Conservation (phyloP, 2,113 vertebrate genomes). For the Catagonus wagneri region DNA sequence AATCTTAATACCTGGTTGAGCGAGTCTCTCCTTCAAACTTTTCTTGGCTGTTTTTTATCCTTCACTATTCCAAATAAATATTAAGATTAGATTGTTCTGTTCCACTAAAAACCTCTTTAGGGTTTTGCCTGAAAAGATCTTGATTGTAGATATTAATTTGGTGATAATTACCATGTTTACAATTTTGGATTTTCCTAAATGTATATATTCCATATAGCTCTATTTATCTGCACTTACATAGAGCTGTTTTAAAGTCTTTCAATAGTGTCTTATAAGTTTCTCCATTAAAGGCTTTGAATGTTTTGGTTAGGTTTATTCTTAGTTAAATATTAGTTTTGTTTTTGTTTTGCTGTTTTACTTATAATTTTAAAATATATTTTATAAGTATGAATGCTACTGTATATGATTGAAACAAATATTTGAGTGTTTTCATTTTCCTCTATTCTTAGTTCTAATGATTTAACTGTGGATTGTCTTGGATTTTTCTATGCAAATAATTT, state of each 20-base stretch:
- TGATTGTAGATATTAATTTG: not conserved
- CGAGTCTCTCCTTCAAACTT: not conserved
- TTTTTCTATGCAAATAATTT: slow-evolving; percentile 57
- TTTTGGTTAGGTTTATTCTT: slow-evolving; percentile 3
- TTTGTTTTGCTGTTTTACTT: slow-evolving; percentile 37
- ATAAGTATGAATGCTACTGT: not conserved
- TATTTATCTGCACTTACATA: not conserved
- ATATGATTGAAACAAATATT: not conserved
- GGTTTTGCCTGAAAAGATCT: not conserved
- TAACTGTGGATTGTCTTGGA: not conserved
- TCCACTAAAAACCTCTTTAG: not conserved
- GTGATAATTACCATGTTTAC: not conserved
- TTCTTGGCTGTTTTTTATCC: not conserved
- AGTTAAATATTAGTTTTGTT: not conserved
- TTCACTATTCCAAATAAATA: not conserved
- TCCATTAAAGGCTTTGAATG: not conserved
- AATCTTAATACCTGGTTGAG: not conserved
- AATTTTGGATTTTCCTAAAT: not conserved
- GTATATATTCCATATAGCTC: not conserved
- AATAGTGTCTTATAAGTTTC: not conserved
- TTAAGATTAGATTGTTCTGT: not conserved
- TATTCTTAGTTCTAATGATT: slow-evolving; percentile 42
- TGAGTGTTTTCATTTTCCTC: not conserved
- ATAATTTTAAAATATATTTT: not conserved
- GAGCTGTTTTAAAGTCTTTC: slow-evolving; percentile 27